A percentile compares a stretch with the other conserved stretches of the same genome.
phyloP scores from a whole-genome alignment of 1,140 invertebrate species.

The Aphaenogaster rudis region DNA sequence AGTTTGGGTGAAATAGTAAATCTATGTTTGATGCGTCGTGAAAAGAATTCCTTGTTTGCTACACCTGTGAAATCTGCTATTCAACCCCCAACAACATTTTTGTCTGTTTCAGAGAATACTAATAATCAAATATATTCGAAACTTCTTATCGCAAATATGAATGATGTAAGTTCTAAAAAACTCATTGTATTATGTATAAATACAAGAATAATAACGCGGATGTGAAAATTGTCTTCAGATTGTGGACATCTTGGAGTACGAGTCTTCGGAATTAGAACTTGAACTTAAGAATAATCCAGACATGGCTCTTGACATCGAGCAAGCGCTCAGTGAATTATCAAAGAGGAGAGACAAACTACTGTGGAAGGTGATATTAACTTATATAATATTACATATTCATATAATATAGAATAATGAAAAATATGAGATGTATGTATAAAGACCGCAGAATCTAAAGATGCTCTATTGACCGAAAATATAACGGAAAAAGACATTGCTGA shows the following conservation, averaged over 20 bases:
- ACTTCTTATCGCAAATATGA: conserved; percentile 90
- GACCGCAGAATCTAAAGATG: conserved; percentile 25
- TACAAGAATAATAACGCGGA: neutral
- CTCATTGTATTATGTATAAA: neutral
- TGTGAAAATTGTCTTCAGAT: conserved; percentile 82
- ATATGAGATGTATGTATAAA: conserved; percentile 22
- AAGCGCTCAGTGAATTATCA: conserved; percentile 91
- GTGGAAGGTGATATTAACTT: conserved; percentile 53
- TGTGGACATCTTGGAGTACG: conserved; percentile 90
- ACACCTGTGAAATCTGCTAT: conserved; percentile 87
- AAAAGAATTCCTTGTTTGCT: conserved; percentile 92
- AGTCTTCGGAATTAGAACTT: conserved; percentile 90
- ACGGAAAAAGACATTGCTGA: conserved; percentile 44
- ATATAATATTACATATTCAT: neutral
- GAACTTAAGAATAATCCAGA: conserved; percentile 91
- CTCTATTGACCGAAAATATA: neutral
- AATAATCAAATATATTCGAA: conserved; percentile 90
- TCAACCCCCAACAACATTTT: conserved; percentile 79
- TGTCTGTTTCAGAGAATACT: conserved; percentile 85
- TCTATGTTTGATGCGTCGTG: conserved; percentile 95
- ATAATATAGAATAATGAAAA: conserved; percentile 10
- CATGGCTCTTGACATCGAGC: conserved; percentile 92
- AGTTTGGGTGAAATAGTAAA: conserved; percentile 92
- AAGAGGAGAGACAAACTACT: conserved; percentile 82
- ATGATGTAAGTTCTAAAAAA: conserved; percentile 87